Percentiles rank a stretch among this genome's conserved stretches.
phyloP scores from a whole-genome alignment of 1,140 invertebrate species.

The Micrasema minimum region DNA sequence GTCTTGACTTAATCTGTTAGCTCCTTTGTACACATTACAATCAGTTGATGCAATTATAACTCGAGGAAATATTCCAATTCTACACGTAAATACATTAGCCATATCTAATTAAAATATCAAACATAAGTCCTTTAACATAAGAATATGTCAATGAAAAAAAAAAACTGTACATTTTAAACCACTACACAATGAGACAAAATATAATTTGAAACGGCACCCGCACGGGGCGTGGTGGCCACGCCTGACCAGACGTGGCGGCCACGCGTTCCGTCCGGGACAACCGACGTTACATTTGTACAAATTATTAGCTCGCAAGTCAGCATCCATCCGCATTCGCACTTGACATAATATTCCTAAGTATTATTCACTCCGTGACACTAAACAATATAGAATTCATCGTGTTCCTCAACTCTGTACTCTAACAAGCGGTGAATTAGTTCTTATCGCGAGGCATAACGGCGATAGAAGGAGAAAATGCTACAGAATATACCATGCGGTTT shows the following conservation, averaged over 20 bases:
- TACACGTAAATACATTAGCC: slow-evolving; percentile 35
- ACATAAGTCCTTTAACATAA: slow-evolving; percentile 37
- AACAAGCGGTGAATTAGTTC: slow-evolving; percentile 16
- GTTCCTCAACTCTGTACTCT: slow-evolving; percentile 6
- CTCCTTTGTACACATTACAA: slow-evolving; percentile 27
- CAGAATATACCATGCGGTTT: slow-evolving; percentile 4
- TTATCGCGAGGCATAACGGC: slow-evolving; percentile 22
- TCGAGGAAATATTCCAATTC: slow-evolving; percentile 27
- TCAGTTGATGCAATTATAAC: slow-evolving; percentile 34
- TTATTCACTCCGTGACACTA: slow-evolving; percentile 17
- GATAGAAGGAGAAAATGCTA: slow-evolving; percentile 25
- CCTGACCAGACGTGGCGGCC: too few relatives aligned
- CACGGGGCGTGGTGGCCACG: background rate
- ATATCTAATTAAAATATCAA: slow-evolving; percentile 39
- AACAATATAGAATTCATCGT: slow-evolving; percentile 6
- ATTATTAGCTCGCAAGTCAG: slow-evolving; percentile 22
- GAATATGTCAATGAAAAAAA: slow-evolving; percentile 40
- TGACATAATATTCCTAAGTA: too few relatives aligned
- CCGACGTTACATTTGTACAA: slow-evolving; percentile 39
- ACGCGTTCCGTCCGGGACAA: slow-evolving; percentile 22
- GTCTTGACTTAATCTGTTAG: background rate
- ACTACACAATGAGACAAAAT: slow-evolving; percentile 38
- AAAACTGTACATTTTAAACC: slow-evolving; percentile 44
- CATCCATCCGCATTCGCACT: background rate
- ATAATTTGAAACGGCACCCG: slow-evolving; percentile 25